phyloP scores from a whole-genome alignment of 2,797 vertebrate species.

The Toxotes lorentzi region DNA sequence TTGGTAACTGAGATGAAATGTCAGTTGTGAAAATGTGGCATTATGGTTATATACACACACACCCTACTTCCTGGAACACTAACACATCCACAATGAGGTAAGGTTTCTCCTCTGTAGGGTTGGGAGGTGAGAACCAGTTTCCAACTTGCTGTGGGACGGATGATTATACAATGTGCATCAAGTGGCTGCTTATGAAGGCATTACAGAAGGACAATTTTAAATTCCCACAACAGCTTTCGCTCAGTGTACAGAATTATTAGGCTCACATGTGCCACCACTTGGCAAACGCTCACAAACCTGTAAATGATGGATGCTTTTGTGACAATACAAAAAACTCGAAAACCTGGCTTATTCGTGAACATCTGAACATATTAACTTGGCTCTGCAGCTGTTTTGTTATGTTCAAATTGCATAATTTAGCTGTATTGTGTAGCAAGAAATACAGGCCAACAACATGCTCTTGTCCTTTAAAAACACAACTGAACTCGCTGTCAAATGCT shows the following conservation, averaged over 20 bases:
- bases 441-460: background rate
- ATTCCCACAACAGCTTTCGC: slow-evolving; percentile 25
- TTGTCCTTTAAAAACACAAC: slow-evolving; percentile 18
- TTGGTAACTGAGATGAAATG: slow-evolving; percentile 59
- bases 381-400: background rate
- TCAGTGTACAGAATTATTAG: background rate
- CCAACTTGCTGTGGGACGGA: slow-evolving; percentile 6
- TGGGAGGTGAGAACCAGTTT: slow-evolving; percentile 45
- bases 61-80: slow-evolving; percentile 36
- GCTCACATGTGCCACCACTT: slow-evolving; percentile 11
- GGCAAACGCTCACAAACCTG: slow-evolving; percentile 26
- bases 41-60: slow-evolving; percentile 36
- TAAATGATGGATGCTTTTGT: slow-evolving; percentile 9
- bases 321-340: background rate
- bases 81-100: slow-evolving; percentile 22
- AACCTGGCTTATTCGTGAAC: background rate
- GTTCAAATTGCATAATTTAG: background rate
- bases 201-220: slow-evolving; percentile 11
- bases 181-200: slow-evolving; percentile 1
- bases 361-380: background rate
- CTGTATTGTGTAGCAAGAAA: slow-evolving; percentile 5
- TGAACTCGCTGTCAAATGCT: slow-evolving; percentile 17
- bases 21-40: slow-evolving; percentile 60
- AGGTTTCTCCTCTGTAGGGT: background rate
- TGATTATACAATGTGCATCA: slow-evolving; percentile 27